phyloP scores from a whole-genome alignment of 2,888 invertebrate species.

The Lampropteryx suffumata region DNA sequence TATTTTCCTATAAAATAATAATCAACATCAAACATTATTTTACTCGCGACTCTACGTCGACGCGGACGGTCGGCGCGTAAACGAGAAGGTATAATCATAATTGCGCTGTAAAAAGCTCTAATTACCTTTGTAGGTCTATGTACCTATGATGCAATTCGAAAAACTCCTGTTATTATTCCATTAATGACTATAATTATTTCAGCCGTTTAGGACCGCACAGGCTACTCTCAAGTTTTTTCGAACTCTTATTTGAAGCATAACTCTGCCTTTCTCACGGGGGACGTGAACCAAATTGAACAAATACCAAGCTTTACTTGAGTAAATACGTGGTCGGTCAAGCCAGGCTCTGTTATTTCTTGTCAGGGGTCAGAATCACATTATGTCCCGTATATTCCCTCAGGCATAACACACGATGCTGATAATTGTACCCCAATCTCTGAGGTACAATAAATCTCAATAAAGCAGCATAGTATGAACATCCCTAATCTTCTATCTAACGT shows the following conservation, averaged over 20 bases:
- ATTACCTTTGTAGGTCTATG: slow-evolving; percentile 2
- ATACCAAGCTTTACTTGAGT: slow-evolving; percentile 28
- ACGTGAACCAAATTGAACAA: slow-evolving; percentile 16
- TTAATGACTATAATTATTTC: slow-evolving; percentile 31
- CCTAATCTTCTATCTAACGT: slow-evolving; percentile 43
- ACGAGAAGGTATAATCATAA: slow-evolving; percentile 1
- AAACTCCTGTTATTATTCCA: slow-evolving; percentile 29
- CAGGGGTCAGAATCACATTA: slow-evolving; percentile 52
- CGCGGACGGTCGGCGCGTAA: too few relatives aligned
- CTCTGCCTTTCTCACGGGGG: slow-evolving; percentile 30
- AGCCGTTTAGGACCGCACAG: slow-evolving; percentile 36
- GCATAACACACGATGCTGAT: slow-evolving; percentile 53
- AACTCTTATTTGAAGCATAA: slow-evolving; percentile 25
- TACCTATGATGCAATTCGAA: neutral
- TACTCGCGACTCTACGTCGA: neutral
- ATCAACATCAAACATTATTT: slow-evolving; percentile 3
- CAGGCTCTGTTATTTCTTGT: slow-evolving; percentile 18
- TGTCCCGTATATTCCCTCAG: slow-evolving; percentile 63
- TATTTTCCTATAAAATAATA: slow-evolving; percentile 3
- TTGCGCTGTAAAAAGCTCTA: slow-evolving; percentile 15
- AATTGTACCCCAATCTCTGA: slow-evolving; percentile 62
- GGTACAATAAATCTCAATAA: slow-evolving; percentile 75
- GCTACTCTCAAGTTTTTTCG: slow-evolving; percentile 34
- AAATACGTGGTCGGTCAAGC: slow-evolving; percentile 41
- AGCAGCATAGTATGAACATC: slow-evolving; percentile 44